These are phyloP conservation scores for Rallus crepitans DNA, from an alignment of 2,797 vertebrate species.

Conservation along the genomic window DNA sequence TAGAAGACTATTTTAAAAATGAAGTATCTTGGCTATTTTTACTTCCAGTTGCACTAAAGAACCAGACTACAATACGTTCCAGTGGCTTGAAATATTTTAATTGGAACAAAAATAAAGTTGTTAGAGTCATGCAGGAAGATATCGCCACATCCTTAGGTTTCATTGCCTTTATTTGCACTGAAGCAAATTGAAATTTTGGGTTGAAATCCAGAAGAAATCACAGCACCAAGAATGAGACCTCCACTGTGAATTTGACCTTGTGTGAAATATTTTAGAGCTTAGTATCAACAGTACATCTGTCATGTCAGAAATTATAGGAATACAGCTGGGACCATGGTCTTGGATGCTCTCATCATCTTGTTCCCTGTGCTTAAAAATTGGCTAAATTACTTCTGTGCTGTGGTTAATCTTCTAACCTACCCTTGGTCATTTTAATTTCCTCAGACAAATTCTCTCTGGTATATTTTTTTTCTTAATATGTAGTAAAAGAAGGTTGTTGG, in stretches of 20 bases:
- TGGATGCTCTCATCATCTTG: not conserved
- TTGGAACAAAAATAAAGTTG: not conserved
- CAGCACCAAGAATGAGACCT: not conserved
- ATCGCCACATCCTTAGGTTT: not conserved
- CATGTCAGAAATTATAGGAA: not conserved
- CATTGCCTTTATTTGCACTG: not conserved
- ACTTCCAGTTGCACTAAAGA: constrained; percentile 45
- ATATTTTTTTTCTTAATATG: not conserved
- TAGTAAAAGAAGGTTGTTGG: not conserved
- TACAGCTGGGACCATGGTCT: not conserved
- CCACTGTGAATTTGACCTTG: not conserved
- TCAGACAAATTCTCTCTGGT: not conserved
- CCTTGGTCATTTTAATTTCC: not conserved
- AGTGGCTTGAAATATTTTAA: constrained; percentile 56
- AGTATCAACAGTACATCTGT: not conserved
- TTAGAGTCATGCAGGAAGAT: not conserved
- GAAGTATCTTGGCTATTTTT: constrained; percentile 54
- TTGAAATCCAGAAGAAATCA: not conserved
- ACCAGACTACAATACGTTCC: constrained; percentile 50
- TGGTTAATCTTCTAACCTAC: not conserved
- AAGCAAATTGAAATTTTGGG: not conserved
- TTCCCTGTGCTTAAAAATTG: not conserved
- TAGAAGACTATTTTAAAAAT: constrained; percentile 45
- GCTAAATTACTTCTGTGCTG: not conserved
- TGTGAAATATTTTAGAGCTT: not conserved